phyloP scores from a whole-genome alignment of 2,888 invertebrate genomes.

The Leptura quadrifasciata region DNA sequence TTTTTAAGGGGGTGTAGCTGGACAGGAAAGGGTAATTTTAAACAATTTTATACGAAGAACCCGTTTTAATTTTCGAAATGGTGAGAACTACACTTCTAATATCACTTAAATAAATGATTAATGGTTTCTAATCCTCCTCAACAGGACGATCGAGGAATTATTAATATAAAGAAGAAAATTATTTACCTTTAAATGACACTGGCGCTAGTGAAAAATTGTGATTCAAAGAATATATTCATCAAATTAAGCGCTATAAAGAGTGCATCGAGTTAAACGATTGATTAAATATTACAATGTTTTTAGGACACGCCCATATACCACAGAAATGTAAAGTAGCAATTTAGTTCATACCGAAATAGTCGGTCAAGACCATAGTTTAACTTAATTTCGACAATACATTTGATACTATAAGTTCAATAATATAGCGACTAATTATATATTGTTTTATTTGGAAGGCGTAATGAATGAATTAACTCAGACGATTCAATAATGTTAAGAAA shows the following conservation, averaged over 20 bases:
- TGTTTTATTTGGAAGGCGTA: neutral
- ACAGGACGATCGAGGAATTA: too few species aligned
- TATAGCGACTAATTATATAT: constrained; percentile 1
- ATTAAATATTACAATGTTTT: neutral
- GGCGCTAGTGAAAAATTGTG: neutral
- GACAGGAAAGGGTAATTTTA: too few species aligned
- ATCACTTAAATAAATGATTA: too few species aligned
- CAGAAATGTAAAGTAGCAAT: neutral
- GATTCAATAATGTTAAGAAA: neutral
- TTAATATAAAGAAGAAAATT: too few species aligned
- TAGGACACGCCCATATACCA: neutral
- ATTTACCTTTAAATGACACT: too few species aligned
- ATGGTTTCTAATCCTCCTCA: too few species aligned
- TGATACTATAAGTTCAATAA: neutral
- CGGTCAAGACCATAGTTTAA: constrained; percentile 8
- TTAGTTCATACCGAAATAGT: neutral
- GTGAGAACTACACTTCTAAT: too few species aligned
- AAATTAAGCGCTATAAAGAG: neutral
- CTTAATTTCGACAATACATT: neutral
- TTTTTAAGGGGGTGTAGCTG: too few species aligned
- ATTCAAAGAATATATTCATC: neutral
- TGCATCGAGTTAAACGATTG: neutral
- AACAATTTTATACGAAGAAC: too few species aligned
- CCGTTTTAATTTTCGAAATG: too few species aligned
- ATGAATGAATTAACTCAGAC: neutral